Evolutionary conservation across 1,140 invertebrate genomes (phyloP).

Genomic region (Megalopta genalis): DNA sequence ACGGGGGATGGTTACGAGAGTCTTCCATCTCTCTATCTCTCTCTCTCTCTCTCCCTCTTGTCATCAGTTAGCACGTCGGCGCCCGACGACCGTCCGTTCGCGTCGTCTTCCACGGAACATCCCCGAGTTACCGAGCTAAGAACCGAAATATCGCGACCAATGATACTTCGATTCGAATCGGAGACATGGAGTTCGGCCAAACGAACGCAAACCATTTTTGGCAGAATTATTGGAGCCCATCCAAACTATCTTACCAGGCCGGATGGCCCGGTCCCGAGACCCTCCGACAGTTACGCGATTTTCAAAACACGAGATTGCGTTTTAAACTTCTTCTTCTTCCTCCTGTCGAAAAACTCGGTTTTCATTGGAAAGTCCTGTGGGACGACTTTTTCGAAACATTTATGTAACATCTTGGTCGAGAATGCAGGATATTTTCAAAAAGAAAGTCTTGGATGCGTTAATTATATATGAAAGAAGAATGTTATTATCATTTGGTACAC

Average conservation of each 20-base stretch:
- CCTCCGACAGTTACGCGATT: neutral
- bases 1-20: neutral
- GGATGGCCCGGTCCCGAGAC: neutral
- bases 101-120: neutral
- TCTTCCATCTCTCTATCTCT: neutral
- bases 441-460: no score
- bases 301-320: neutral
- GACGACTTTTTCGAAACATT: no score
- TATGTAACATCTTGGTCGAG: no score
- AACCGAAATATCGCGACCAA: constrained; percentile 9
- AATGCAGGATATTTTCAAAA: no score
- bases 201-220: constrained; percentile 12
- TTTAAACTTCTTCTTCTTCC: neutral
- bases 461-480: no score
- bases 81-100: neutral
- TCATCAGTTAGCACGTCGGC: neutral
- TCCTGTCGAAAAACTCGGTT: no score
- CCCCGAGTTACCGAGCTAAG: no score
- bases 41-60: no score
- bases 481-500: no score
- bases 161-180: constrained; percentile 26
- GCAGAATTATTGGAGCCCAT: constrained; percentile 37
- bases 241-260: constrained; percentile 22
- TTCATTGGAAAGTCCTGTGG: no score
- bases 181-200: constrained; percentile 18